phyloP scores from a whole-genome alignment of 2,113 vertebrate species.

The Gila orcuttii region DNA sequence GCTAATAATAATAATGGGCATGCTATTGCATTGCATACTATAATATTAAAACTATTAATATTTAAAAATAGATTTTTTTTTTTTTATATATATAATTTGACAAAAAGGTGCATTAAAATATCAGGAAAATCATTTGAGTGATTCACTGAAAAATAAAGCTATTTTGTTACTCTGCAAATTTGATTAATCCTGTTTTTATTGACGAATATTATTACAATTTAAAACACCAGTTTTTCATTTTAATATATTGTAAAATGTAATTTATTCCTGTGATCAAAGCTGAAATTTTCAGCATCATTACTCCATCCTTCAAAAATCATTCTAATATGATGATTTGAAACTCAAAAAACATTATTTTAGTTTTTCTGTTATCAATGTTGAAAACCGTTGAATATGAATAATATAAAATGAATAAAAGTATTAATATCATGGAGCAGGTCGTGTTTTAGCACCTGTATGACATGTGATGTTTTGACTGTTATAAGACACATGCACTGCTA shows the following conservation, averaged over 20 bases:
- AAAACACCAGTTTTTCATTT: not conserved
- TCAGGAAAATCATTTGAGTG: not conserved
- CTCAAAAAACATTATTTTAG: too few relatives aligned
- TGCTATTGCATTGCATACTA: too few relatives aligned
- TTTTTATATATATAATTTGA: not conserved
- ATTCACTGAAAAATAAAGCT: not conserved
- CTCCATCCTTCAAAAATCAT: not conserved
- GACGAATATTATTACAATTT: not conserved
- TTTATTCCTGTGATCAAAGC: not conserved
- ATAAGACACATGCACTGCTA: constrained; percentile 14
- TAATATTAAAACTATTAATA: too few relatives aligned
- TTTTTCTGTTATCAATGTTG: too few relatives aligned
- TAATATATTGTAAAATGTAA: not conserved
- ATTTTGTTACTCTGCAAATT: not conserved
- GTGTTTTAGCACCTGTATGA: not conserved
- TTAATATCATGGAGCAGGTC: not conserved
- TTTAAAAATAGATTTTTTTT: too few relatives aligned
- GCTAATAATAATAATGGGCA: not conserved
- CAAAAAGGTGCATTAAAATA: not conserved
- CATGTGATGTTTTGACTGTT: constrained; percentile 1
- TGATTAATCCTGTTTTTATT: not conserved
- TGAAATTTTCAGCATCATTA: not conserved
- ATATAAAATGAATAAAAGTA: too few relatives aligned
- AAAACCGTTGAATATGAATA: too few relatives aligned
- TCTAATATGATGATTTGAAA: not conserved